phyloP scores from a whole-genome alignment of 2,113 vertebrate species.

The Coracopsis vasa region DNA sequence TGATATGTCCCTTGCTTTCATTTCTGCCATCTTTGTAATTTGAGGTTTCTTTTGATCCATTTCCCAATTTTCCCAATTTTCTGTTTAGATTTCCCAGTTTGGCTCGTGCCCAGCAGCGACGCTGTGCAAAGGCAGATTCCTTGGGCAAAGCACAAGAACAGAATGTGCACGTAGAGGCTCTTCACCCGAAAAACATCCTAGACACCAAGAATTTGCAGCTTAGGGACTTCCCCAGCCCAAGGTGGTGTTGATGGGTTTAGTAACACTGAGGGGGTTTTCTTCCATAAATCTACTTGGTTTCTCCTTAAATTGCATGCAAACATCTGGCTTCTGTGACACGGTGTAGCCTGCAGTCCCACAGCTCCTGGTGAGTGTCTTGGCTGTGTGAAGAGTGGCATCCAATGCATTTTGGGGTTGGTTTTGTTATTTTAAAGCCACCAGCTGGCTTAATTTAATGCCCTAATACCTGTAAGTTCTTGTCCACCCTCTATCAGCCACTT shows the following conservation, averaged over 20 bases:
- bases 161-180: not conserved
- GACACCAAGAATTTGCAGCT: not conserved
- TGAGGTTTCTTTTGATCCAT: constrained; percentile 13
- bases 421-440: not conserved
- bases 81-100: not conserved
- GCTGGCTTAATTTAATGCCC: not conserved
- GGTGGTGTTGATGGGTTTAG: constrained; percentile 16
- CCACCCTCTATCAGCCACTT: not conserved
- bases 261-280: not conserved
- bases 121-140: not conserved
- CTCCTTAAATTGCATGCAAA: not conserved
- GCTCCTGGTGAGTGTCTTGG: not conserved
- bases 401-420: not conserved
- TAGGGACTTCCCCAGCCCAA: constrained; percentile 37
- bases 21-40: constrained; percentile 30
- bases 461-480: not conserved
- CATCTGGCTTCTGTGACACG: not conserved
- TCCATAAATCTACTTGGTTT: not conserved
- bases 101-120: not conserved
- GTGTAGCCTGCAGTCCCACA: not conserved
- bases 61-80: not conserved
- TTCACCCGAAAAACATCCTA: not conserved
- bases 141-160: not conserved
- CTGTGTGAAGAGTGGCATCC: not conserved
- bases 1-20: not conserved